Evolutionary conservation across 2,797 vertebrate genomes (phyloP).

Genomic region (Salarias fasciatus): DNA sequence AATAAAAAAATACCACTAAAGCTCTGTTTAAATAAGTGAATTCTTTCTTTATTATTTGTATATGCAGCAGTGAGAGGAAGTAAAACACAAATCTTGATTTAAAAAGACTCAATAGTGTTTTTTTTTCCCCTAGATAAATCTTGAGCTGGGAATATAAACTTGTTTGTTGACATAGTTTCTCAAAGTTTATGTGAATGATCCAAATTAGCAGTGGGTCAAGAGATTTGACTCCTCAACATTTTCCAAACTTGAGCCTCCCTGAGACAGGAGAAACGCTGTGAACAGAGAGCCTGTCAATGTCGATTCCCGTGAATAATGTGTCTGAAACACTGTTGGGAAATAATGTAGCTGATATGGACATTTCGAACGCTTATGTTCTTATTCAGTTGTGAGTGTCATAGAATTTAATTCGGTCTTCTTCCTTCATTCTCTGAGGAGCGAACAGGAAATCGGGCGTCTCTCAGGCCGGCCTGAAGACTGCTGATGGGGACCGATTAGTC

Average conservation of each 20-base stretch:
- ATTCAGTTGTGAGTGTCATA: no score
- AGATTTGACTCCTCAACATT: background rate
- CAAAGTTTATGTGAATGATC: constrained; percentile 10
- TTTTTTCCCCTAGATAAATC: background rate
- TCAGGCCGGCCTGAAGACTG: no score
- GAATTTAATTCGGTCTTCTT: no score
- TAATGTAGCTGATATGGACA: no score
- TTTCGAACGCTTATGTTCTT: no score
- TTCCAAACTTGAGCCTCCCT: background rate
- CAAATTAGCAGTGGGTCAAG: constrained; percentile 23
- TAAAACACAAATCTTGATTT: background rate
- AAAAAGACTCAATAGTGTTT: background rate
- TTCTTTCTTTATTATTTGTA: no score
- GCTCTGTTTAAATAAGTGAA: no score
- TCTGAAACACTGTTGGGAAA: background rate
- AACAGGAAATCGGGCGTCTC: no score
- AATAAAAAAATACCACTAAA: no score
- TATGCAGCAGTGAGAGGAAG: background rate
- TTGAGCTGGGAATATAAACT: constrained; percentile 16
- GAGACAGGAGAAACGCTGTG: background rate
- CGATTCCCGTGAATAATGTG: background rate
- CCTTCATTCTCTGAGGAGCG: no score
- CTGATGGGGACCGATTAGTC: no score
- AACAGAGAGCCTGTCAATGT: background rate
- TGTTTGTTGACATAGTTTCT: constrained; percentile 28